Evolutionary conservation across 2,113 vertebrate species (phyloP), one percentile per base, ranked within the genome.

Genomic region (Amazona guildingii): DNA sequence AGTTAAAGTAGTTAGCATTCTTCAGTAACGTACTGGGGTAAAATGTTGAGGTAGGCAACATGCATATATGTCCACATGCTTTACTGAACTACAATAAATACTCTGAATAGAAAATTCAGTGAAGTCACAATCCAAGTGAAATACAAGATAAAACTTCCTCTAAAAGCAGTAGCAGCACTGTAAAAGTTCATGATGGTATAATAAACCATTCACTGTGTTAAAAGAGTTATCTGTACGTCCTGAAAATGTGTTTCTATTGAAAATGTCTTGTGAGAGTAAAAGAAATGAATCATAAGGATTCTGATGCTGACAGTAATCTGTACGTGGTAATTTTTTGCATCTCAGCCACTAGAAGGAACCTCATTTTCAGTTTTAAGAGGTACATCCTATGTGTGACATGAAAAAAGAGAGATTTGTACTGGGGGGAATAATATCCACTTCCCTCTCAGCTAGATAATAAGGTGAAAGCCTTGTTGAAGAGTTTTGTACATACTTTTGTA

Each of bases 11-110:
- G 37, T 79, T 79, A 4, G 12, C 28, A 15, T 61, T 95, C 17
- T 75, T 81, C 55, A 28, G 27, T 62, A 68, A 55, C 29, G 8
- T 31, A 4, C 27, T 51, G 10, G 23, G 10, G 19, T 66, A 66
- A 46, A 79, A 63, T 31, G 67, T 5, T 27, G 4, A 63, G 7
- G 17, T 66, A 17, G 70, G 44, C 44, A n/a, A 27, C 2, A 1
- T 44, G 13, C 13, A 8, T 18, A 5, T 33, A 13, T 76, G 17
- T 64, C 33, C 11, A 55, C 4, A 0, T 0, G 0, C 39, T 76
- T 90, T 69, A 48, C n/a, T 66, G n/a, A 82, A 68, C 83, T 84
- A 24, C 25, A 79, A 13, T 24, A 82, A 76, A 66, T 76, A 46
- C 12, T 90, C 28, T 2, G 7, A 79, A 59, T 6, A 27, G 13